Base-by-base conservation (phyloP, 2,113 vertebrate genomes). In the Drymodes brunneopygia region DNA sequence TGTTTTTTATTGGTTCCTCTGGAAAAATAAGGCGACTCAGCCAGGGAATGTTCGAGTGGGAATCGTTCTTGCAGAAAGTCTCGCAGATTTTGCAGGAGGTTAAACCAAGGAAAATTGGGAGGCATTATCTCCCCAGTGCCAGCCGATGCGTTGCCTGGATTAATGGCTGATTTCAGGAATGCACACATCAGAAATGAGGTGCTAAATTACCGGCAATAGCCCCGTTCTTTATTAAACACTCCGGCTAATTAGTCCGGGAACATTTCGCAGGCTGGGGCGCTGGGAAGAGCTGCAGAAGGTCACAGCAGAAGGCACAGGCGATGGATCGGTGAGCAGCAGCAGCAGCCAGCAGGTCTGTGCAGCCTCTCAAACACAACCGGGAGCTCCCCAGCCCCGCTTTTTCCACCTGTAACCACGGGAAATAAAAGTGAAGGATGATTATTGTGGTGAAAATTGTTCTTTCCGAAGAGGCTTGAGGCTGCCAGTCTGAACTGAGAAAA, bases 191-290 rank as follows among this genome's bases (percentile, higher is more conserved):
- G 65, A 95, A 97, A 97, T 72, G 92, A 97, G 96, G 80, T 85
- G 91, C 91, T 95, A 77, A 98, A 97, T 97, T 97, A 90, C 92
- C 90, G 86, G 96, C 92, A 96, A 73, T 72, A 95, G 94, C 95
- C 97, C 92, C 66, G 61, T 95, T 97, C 95, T 91, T 97, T 97
- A 97, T 97, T 94, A 97, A 95, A 96, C 89, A 95, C 93, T 97
- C 95, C 85, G 81, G 86, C 87, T 98, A 97, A 97, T 97, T 94
- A 95, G 95, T 77, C 93, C 56, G 67, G 83, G 79, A 93, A 66
- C 85, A 60, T 86, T 95, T 91, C 91, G 85, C 81, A 79, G 71
- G 61, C 54, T 70, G 93, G 78, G 86, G 82, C 65, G 15, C 85
- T 54, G 77, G 47, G 81, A 79, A 73, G 88, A 81, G 8, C 66